Percentiles rank a stretch among this genome's conserved stretches.
Conservation (phyloP, 2,113 vertebrate species). For the Patagioenas fasciata region DNA sequence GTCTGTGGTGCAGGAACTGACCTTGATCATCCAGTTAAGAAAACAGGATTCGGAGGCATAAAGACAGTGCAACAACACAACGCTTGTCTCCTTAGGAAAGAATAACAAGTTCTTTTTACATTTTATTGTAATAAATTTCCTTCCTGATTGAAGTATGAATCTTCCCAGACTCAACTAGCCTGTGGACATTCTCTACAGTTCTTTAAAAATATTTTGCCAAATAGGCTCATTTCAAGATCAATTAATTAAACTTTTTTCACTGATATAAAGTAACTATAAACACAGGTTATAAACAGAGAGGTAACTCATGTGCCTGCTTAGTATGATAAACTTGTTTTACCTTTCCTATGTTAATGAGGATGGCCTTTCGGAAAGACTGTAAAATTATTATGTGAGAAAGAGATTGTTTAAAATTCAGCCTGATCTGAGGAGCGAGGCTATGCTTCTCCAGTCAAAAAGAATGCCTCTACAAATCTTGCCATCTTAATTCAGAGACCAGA, state of each 20-base stretch:
- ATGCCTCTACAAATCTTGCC: constrained; percentile 29
- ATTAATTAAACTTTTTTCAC: not conserved
- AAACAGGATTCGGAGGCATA: not conserved
- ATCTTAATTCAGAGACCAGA: constrained; percentile 57
- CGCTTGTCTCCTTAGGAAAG: not conserved
- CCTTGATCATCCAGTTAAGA: not conserved
- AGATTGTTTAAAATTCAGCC: constrained; percentile 30
- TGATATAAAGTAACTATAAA: not conserved
- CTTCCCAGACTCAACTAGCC: not conserved
- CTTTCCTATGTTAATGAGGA: constrained; percentile 1
- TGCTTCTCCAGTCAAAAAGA: not conserved
- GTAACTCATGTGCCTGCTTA: not conserved
- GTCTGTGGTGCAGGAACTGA: not conserved
- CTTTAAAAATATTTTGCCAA: not conserved
- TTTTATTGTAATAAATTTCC: not conserved
- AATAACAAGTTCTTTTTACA: not conserved
- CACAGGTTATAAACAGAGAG: not conserved
- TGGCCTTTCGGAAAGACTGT: not conserved
- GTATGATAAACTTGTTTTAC: not conserved
- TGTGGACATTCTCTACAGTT: not conserved
- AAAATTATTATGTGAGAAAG: not conserved
- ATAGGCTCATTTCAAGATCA: not conserved
- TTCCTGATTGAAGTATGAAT: not conserved
- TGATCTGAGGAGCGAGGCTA: not conserved
- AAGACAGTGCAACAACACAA: not conserved